These are phyloP conservation scores for Tryphoninae sp. DNA, from an alignment of 2,888 invertebrate genomes.

Conservation along the genomic window DNA sequence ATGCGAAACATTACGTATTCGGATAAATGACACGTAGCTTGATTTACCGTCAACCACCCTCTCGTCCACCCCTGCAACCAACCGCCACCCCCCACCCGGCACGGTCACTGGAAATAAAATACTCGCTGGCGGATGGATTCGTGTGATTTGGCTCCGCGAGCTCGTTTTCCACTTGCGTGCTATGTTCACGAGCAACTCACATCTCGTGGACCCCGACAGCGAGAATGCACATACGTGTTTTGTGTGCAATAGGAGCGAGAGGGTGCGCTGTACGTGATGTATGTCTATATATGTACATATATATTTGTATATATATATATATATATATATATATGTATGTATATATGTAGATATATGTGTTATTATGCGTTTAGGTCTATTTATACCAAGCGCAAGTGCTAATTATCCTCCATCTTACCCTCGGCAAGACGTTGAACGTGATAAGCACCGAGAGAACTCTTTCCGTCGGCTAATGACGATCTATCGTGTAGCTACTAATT, in stretches of 20 bases:
- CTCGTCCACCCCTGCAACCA: conserved; percentile 1
- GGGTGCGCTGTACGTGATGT: conserved; percentile 15
- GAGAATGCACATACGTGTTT: conserved; percentile 32
- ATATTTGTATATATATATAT: not conserved
- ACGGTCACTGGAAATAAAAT: conserved; percentile 59
- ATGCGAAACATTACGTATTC: conserved; percentile 78
- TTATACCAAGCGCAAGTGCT: conserved; percentile 36
- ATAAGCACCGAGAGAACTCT: conserved; percentile 43
- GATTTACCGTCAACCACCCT: conserved; percentile 74
- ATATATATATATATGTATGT: not conserved
- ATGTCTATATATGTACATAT: not conserved
- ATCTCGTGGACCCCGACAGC: conserved; percentile 47
- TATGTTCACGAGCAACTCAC: conserved; percentile 27
- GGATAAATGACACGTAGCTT: conserved; percentile 79
- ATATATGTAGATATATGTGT: not conserved
- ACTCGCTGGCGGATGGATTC: conserved; percentile 73
- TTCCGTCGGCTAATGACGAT: conserved; percentile 56
- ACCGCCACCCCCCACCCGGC: not conserved
- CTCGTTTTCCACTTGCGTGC: conserved; percentile 63
- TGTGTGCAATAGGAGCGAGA: conserved; percentile 1
- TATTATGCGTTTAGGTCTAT: conserved; percentile 27
- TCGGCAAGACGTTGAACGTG: conserved; percentile 38
- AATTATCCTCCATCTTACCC: conserved; percentile 48
- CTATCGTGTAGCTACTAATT: conserved; percentile 57
- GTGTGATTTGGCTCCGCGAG: conserved; percentile 69